Conservation (phyloP, 2,113 vertebrate species). For the Conger conger region DNA sequence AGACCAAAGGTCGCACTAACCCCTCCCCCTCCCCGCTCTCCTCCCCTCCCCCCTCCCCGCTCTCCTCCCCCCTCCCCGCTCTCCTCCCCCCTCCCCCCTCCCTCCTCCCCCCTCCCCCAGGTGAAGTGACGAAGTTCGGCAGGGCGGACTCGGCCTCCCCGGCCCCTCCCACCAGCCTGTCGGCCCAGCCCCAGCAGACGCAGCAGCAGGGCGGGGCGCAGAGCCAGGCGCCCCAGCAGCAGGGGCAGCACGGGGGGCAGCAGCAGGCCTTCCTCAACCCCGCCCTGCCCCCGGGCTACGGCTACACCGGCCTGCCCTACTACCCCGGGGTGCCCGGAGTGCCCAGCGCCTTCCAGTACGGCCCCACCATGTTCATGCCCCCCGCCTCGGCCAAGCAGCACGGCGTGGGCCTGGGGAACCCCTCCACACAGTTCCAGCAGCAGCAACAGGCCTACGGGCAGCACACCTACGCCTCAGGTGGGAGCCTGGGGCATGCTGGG, state of each 20-base stretch:
- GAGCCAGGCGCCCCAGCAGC: constrained; percentile 68
- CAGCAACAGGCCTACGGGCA: constrained; percentile 88
- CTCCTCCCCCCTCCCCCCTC: not conserved
- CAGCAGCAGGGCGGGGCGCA: constrained; percentile 73
- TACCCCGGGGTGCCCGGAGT: constrained; percentile 85
- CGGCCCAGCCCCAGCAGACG: constrained; percentile 70
- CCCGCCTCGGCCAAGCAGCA: constrained; percentile 90
- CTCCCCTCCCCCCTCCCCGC: too few relatives aligned
- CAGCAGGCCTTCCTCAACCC: constrained; percentile 94
- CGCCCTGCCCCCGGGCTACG: constrained; percentile 86
- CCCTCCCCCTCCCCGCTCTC: too few relatives aligned
- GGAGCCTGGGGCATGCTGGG: too few relatives aligned
- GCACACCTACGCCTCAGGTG: constrained; percentile 85
- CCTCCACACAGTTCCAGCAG: constrained; percentile 84
- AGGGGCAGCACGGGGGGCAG: constrained; percentile 83
- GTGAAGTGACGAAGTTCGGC: constrained; percentile 92
- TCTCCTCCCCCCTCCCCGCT: not conserved
- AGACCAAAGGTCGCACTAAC: too few relatives aligned
- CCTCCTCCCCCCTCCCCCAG: constrained; percentile 54
- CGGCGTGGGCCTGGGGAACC: constrained; percentile 75
- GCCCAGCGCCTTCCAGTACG: constrained; percentile 93
- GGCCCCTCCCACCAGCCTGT: constrained; percentile 82
- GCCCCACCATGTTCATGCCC: constrained; percentile 92
- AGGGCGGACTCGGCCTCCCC: constrained; percentile 91
- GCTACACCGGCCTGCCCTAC: constrained; percentile 95